Conservation (phyloP, 64 coral and sea anemone species). For the Pocillopora verrucosa region DNA sequence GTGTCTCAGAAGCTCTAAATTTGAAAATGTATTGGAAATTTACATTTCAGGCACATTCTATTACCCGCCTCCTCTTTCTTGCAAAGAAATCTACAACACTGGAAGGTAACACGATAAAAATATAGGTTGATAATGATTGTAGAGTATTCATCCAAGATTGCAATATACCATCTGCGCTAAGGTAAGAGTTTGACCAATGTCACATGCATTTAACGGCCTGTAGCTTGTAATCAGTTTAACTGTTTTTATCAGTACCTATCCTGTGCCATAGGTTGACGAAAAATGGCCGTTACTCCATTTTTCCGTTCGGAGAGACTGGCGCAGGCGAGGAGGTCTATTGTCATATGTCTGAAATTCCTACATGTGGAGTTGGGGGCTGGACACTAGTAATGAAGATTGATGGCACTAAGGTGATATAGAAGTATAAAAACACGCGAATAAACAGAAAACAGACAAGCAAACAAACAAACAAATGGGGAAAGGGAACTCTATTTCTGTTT, state of each 20-base stretch:
- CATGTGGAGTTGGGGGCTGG: constrained; percentile 16
- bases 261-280: not conserved
- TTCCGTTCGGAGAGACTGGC: not conserved
- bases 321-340: not conserved
- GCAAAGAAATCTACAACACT: constrained; percentile 24
- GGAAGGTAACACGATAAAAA: not conserved
- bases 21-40: not conserved
- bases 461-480: not conserved
- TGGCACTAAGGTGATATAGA: not conserved
- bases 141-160: no score
- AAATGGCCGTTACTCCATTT: constrained; percentile 7
- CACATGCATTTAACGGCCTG: no score
- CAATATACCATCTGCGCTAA: no score
- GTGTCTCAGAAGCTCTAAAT: no score
- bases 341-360: constrained; percentile 17
- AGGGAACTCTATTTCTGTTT: no score
- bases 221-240: no score
- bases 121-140: no score
- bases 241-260: not conserved
- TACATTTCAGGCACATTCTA: not conserved
- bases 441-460: not conserved
- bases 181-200: no score
- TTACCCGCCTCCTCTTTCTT: not conserved
- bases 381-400: constrained; percentile 27
- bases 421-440: not conserved